Evolutionary conservation across 2,888 invertebrate species (phyloP).

Genomic region (Brassicogethes aeneus): DNA sequence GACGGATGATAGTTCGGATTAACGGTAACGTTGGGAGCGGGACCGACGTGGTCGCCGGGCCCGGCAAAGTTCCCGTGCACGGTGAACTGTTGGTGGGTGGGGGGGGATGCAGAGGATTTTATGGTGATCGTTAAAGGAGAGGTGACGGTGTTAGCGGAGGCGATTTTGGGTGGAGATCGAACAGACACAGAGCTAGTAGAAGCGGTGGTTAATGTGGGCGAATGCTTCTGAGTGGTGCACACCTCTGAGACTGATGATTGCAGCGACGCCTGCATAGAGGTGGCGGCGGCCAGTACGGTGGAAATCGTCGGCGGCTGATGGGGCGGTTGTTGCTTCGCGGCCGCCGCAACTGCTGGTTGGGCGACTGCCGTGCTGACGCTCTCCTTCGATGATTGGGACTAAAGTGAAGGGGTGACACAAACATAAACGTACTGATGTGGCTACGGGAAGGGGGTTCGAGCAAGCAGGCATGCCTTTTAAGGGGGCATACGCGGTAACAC

Average conservation of each 20-base stretch:
- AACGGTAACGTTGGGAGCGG: constrained; percentile 60
- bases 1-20: constrained; percentile 47
- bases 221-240: constrained; percentile 34
- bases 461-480: constrained; percentile 9
- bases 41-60: constrained; percentile 47
- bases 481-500: constrained; percentile 15
- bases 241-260: constrained; percentile 38
- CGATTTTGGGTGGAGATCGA: constrained; percentile 22
- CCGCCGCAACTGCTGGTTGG: constrained; percentile 30
- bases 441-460: constrained; percentile 10
- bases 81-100: constrained; percentile 40
- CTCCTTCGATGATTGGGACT: not conserved
- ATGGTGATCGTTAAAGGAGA: constrained; percentile 32
- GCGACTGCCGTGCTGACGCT: constrained; percentile 14
- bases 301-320: constrained; percentile 10
- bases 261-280: constrained; percentile 12
- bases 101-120: constrained; percentile 26
- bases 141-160: constrained; percentile 20
- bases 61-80: constrained; percentile 40
- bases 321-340: constrained; percentile 34
- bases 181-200: constrained; percentile 35
- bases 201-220: constrained; percentile 34
- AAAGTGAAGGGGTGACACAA: not conserved
- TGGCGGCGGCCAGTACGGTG: constrained; percentile 13
- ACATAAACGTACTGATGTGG: too few relatives aligned